phyloP scores from a whole-genome alignment of 2,888 invertebrate genomes.

The Sphecodes monilicornis region DNA sequence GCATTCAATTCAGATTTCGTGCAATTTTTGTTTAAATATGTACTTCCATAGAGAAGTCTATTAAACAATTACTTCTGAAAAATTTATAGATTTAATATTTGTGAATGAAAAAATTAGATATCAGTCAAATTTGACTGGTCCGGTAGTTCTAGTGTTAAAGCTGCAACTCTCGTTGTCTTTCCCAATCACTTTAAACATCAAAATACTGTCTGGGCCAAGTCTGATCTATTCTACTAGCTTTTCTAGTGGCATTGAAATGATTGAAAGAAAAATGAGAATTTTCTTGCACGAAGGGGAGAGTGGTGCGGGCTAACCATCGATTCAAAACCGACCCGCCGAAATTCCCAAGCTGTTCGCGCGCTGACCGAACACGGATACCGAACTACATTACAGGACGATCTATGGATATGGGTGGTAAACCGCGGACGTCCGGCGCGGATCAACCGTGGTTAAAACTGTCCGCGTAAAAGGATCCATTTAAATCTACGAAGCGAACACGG shows the following conservation, averaged over 20 bases:
- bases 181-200: background rate
- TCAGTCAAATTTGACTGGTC: no score
- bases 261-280: background rate
- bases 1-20: no score
- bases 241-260: background rate
- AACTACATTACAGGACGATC: slow-evolving; percentile 64
- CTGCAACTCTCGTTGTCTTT: no score
- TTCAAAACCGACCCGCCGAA: slow-evolving; percentile 23
- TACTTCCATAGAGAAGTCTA: no score
- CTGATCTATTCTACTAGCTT: background rate
- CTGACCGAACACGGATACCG: slow-evolving; percentile 34
- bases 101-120: no score
- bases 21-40: no score
- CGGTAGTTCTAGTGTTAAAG: no score
- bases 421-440: slow-evolving; percentile 67
- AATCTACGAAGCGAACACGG: slow-evolving; percentile 60
- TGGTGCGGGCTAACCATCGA: background rate
- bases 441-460: slow-evolving; percentile 68
- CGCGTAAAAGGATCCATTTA: slow-evolving; percentile 72
- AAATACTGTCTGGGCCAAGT: background rate
- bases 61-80: no score
- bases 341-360: slow-evolving; percentile 31
- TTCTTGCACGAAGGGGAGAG: background rate
- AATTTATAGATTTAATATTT: no score
- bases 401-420: slow-evolving; percentile 68